A percentile compares a stretch with the other conserved stretches of the same genome.
phyloP scores from a whole-genome alignment of 1,140 invertebrate species.

The Phymorhynchus buccinoides region DNA sequence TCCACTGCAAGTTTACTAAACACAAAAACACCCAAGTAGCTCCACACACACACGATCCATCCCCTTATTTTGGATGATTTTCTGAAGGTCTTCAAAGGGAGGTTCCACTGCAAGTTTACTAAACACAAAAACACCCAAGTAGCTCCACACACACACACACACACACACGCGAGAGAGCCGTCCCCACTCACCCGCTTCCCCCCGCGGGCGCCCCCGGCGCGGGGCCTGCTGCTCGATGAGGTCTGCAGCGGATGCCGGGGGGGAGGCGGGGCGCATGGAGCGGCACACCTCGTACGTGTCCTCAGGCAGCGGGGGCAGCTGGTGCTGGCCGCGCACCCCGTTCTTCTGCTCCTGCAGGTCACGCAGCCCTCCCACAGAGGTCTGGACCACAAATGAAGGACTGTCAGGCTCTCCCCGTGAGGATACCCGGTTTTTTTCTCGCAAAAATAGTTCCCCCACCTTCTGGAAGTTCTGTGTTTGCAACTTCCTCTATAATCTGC shows the following conservation, averaged over 20 bases:
- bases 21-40: too few species aligned
- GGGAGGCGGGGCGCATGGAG: conserved; percentile 94
- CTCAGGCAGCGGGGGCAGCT: conserved; percentile 85
- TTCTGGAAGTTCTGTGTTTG: too few species aligned
- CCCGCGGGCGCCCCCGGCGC: conserved; percentile 53
- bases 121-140: too few species aligned
- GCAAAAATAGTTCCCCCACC: too few species aligned
- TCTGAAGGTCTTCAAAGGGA: too few species aligned
- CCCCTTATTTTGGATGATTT: too few species aligned
- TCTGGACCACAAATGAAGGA: conserved; percentile 63
- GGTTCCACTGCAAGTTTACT: too few species aligned
- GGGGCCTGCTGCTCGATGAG: conserved; percentile 81
- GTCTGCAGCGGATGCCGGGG: conserved; percentile 93
- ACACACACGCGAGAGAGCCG: background rate
- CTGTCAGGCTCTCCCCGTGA: too few species aligned
- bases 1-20: too few species aligned
- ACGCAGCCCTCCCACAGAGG: conserved; percentile 91
- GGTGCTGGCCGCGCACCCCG: conserved; percentile 81
- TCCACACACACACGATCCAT: too few species aligned
- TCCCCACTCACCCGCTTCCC: conserved; percentile 59
- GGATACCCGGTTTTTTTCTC: too few species aligned
- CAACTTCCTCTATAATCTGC: too few species aligned
- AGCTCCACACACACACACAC: background rate
- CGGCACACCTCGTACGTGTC: conserved; percentile 94
- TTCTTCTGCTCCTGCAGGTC: conserved; percentile 84